phyloP scores from a whole-genome alignment of 2,113 vertebrate genomes.

The Marmota monax region DNA sequence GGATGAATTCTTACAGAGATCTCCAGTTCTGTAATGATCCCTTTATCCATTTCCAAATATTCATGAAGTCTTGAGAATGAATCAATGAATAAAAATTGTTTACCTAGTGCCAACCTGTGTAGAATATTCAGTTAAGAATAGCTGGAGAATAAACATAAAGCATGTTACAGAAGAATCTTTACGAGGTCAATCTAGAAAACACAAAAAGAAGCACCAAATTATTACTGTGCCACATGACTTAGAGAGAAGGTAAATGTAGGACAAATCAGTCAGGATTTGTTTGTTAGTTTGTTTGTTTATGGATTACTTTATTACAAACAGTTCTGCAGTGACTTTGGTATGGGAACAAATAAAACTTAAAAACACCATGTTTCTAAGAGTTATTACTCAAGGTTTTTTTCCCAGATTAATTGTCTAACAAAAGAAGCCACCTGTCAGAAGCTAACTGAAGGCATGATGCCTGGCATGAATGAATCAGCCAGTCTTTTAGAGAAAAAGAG shows the following conservation, averaged over 20 bases:
- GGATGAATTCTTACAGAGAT: not conserved
- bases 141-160: not conserved
- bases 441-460: not conserved
- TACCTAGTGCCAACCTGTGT: not conserved
- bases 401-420: too few species aligned
- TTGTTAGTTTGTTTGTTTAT: not conserved
- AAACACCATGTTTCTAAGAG: not conserved
- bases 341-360: not conserved
- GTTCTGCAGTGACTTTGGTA: not conserved
- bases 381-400: not conserved
- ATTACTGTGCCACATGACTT: not conserved
- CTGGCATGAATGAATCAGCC: not conserved
- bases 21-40: not conserved
- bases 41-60: not conserved
- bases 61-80: not conserved
- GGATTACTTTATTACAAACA: not conserved
- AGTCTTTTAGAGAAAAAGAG: not conserved
- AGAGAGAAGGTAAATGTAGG: not conserved
- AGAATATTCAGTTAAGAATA: not conserved
- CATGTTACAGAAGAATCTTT: not conserved
- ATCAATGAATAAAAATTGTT: not conserved
- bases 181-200: not conserved
- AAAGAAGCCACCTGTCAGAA: not conserved
- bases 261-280: not conserved
- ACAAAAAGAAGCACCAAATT: not conserved